phyloP scores from a whole-genome alignment of 1,140 invertebrate genomes.

The Telenomus remus region DNA sequence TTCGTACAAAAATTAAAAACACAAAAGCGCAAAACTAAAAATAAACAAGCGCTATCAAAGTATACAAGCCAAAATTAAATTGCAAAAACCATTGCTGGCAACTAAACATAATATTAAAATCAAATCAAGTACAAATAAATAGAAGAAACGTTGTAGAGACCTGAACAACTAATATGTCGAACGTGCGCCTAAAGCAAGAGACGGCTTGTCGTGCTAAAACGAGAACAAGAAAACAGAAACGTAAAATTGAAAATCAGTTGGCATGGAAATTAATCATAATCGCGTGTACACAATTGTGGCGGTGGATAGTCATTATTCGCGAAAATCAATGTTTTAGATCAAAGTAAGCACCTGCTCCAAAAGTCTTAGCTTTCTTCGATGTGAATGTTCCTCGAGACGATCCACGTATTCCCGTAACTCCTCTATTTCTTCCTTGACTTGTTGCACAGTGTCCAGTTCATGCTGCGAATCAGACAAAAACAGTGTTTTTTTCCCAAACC shows the following conservation, averaged over 20 bases:
- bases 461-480: constrained; percentile 73
- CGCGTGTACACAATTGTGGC: neutral
- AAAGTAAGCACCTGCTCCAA: constrained; percentile 85
- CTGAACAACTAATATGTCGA: constrained; percentile 18
- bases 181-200: constrained; percentile 25
- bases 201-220: constrained; percentile 14
- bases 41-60: constrained; percentile 5
- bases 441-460: constrained; percentile 92
- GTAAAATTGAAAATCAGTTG: neutral
- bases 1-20: neutral
- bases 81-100: too few species aligned
- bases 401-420: constrained; percentile 93
- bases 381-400: constrained; percentile 90
- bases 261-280: neutral
- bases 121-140: too few species aligned
- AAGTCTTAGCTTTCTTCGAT: constrained; percentile 88
- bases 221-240: constrained; percentile 8
- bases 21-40: neutral
- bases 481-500: too few species aligned
- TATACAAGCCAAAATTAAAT: neutral
- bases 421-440: constrained; percentile 95
- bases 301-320: neutral
- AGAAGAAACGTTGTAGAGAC: constrained; percentile 2
- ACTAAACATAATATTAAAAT: too few species aligned
- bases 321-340: too few species aligned